phyloP scores from a whole-genome alignment of 2,888 invertebrate species.

The Suillia variegata region DNA sequence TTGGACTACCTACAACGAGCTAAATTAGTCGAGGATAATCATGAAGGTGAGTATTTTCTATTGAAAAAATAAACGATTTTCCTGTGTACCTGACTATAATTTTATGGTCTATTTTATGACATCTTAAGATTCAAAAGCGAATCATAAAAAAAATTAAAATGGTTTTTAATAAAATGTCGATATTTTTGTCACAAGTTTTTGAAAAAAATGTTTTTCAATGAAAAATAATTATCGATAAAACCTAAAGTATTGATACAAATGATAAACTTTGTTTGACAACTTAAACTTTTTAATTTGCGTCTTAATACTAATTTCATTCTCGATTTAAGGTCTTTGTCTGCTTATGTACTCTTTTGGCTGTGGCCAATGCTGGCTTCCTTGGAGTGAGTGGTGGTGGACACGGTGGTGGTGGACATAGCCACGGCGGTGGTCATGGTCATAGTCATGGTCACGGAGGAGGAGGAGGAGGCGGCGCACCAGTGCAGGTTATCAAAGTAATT shows the following conservation, averaged over 20 bases:
- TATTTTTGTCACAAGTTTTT: no score
- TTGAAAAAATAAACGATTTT: no score
- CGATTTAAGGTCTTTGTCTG: conserved; percentile 44
- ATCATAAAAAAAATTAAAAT: no score
- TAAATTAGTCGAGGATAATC: conserved; percentile 34
- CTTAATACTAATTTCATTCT: not conserved
- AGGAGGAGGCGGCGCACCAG: conserved; percentile 24
- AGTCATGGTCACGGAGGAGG: conserved; percentile 18
- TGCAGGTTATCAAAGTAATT: conserved; percentile 42
- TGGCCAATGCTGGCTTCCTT: conserved; percentile 48
- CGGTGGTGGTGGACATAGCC: conserved; percentile 13
- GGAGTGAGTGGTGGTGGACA: conserved; percentile 19
- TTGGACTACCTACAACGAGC: conserved; percentile 26
- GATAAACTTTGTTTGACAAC: no score
- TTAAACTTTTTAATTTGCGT: not conserved
- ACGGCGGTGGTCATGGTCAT: conserved; percentile 9
- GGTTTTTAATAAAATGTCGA: no score
- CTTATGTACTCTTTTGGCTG: conserved; percentile 43
- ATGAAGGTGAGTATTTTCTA: conserved; percentile 51
- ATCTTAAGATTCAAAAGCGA: no score
- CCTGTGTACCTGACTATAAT: no score
- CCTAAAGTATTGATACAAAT: no score
- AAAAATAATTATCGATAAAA: no score
- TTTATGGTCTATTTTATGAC: no score
- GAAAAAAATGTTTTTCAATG: no score